These are phyloP conservation scores for Chrysolina oricalcia DNA, from an alignment of 2,888 invertebrate genomes.

Conservation along the genomic window DNA sequence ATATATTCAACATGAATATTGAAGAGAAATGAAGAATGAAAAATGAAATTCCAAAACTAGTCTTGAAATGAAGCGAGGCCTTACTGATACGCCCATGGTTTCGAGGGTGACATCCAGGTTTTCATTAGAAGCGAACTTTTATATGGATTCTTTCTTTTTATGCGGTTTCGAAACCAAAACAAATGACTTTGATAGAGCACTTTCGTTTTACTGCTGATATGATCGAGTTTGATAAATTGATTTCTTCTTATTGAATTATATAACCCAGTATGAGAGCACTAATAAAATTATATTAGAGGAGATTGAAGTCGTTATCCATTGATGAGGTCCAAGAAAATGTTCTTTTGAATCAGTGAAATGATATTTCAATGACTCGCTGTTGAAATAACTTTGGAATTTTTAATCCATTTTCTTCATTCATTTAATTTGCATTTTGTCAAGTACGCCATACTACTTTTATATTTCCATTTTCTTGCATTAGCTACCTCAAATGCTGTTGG, in stretches of 20 bases:
- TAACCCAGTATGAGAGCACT: neutral
- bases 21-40: too few species aligned
- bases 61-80: neutral
- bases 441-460: too few species aligned
- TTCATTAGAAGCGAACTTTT: slow-evolving; percentile 9
- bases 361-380: too few species aligned
- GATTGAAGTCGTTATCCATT: neutral
- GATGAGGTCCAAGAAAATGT: too few species aligned
- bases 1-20: too few species aligned
- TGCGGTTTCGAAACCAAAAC: slow-evolving; percentile 5
- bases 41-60: neutral
- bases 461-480: too few species aligned
- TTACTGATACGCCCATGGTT: neutral
- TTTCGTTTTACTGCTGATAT: slow-evolving; percentile 6
- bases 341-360: too few species aligned
- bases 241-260: neutral
- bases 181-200: slow-evolving; percentile 11
- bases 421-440: too few species aligned
- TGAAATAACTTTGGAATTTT: too few species aligned
- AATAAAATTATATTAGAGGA: neutral
- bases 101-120: neutral
- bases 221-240: slow-evolving; percentile 17
- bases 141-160: neutral
- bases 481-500: too few species aligned
- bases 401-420: too few species aligned